Base-by-base conservation (phyloP, 2,797 vertebrate genomes). In the Tolypeutes matacus region DNA sequence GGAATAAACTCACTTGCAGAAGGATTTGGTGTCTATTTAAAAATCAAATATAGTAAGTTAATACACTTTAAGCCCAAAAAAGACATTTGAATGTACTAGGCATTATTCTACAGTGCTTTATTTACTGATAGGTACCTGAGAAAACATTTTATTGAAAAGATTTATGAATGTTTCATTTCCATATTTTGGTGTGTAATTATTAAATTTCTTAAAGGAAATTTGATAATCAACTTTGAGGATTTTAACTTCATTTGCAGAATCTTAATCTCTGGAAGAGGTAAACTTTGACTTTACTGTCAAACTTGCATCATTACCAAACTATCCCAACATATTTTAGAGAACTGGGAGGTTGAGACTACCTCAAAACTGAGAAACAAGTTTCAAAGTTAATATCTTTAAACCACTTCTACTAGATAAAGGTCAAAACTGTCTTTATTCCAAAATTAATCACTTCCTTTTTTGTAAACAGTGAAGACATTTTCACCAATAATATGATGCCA, bases 1-100 rank as follows among this genome's bases (percentile, higher is more conserved):
- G 99, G 99, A 98, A 99, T 99, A 98, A 99, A 99, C 97, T 99
- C 99, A 94, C 98, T 99, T 98, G 99, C 99, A 98, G 99, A 98
- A 76, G 99, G 99, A 98, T 99, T 99, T 98, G 99, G 99, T 98
- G 99, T 98, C 99, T 99, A 98, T 98, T 98, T 97, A 94, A 98
- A 98, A 98, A 98, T 97, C 92, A 98, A 98, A 98, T 1, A 96
- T 80, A 98, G 42, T 75, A 96, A 97, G 97, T 96, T 98, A 96
- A 97, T 86, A 97, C 42, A 96, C 90, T 98, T 98, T 95, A 95
- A 94, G 80, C 23, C 58, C 86, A 13, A 94, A 97, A 81, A 86
- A 67, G 46, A 96, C 77, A 97, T 2, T 3, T 95, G 49, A 95
- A 96, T 88, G 42, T 94, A 89, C 7, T 65, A 73, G 94, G 85